Evolutionary conservation across 2,888 invertebrate genomes (phyloP), one percentile per base, ranked within the genome.

Genomic region (Zygogramma bicolorata): DNA sequence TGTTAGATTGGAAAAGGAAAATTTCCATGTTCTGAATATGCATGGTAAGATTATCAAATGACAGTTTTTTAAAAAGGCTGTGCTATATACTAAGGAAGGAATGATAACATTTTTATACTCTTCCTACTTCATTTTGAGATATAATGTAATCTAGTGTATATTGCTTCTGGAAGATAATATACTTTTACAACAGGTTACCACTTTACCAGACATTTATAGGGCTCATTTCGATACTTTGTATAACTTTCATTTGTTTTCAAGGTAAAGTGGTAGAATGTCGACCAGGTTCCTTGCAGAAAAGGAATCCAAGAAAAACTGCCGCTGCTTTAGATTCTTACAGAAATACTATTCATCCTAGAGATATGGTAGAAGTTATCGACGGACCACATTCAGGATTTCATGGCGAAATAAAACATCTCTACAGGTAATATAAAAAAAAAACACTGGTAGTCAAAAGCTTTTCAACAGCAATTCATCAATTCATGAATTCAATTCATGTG

Each of bases 331-430:
- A 99, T 87, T 95, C 96, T 0, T 97, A 98, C 81, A 94, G 96
- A 81, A 99, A 98, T 87, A 94, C 95, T 53, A 95, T 99, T 79
- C 95, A 97, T 86, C 95, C 95, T 74, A 94, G 94, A 75, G 99
- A 99, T 86, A 95, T 98, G 84, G 99, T 99, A 0, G 97, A 97
- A 87, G 97, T 99, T 5, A 95, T 97, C 80, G 99, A 99, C 86
- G 99, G 99, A 0, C 97, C 97, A 0, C 97, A 98, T 88, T 95
- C 97, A 0, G 97, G 97, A 13, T 92, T 95, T 72, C 95, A 96
- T 80, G 99, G 99, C 0, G 98, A 99, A 89, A 97, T 99, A 71
- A 97, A 97, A 84, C 99, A 99, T 88, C 88, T 99, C 70, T 99
- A 97, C 87, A 76, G 77, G 77, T 77, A 70, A 49, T 59, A 60